These are phyloP conservation scores for Alcedo atthis DNA, from an alignment of 2,797 vertebrate species.

Conservation along the genomic window DNA sequence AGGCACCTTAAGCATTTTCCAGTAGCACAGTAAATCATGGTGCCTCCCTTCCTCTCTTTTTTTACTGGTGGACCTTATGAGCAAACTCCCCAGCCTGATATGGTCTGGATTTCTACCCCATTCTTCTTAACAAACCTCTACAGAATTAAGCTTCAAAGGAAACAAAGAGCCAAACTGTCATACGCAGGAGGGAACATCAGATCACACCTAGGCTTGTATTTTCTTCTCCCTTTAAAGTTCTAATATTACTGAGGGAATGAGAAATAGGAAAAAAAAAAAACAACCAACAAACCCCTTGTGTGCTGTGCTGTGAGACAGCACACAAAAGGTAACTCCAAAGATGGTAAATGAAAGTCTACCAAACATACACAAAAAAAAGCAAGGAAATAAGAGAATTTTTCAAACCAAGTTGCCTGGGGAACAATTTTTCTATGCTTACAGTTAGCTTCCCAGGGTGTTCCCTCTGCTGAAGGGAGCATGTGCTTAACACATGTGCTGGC, in stretches of 20 bases:
- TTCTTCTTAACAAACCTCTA: not conserved
- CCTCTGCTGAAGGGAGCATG: slow-evolving; percentile 26
- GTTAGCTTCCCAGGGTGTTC: slow-evolving; percentile 19
- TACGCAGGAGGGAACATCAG: not conserved
- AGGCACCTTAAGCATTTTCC: not conserved
- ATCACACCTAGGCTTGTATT: not conserved
- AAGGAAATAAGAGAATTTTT: slow-evolving; percentile 20
- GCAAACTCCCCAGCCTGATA: not conserved
- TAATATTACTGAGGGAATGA: not conserved
- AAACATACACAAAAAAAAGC: not conserved
- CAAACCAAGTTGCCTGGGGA: not conserved
- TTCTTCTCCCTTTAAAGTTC: not conserved
- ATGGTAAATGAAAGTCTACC: not conserved
- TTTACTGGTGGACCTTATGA: no score
- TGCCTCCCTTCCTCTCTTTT: not conserved
- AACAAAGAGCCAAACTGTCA: not conserved
- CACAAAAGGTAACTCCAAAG: not conserved
- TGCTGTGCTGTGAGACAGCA: not conserved
- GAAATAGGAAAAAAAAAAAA: not conserved
- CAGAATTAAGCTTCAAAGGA: not conserved
- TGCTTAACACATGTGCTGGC: slow-evolving; percentile 62
- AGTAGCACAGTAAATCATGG: accelerated
- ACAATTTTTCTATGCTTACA: not conserved
- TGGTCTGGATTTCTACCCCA: not conserved
- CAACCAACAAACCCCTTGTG: not conserved